Conservation (phyloP, 1,140 invertebrate genomes). For the Himalopsyche phryganea region DNA sequence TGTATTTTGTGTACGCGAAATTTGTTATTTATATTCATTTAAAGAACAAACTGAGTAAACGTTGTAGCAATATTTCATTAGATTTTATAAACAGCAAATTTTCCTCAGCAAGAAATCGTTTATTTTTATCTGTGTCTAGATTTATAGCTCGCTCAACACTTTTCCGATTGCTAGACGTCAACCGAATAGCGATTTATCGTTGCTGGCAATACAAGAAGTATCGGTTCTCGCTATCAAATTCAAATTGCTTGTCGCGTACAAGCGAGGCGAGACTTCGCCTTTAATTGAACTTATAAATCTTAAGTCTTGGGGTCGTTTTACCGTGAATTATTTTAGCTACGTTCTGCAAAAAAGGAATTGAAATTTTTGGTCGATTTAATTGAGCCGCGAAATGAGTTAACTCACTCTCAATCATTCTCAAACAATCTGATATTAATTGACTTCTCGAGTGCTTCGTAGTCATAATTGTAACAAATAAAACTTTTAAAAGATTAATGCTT, state of each 20-base stretch:
- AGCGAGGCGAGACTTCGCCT: not conserved
- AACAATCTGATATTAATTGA: too few relatives aligned
- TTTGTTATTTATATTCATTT: too few relatives aligned
- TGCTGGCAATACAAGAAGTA: not conserved
- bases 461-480: too few relatives aligned
- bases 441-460: too few relatives aligned
- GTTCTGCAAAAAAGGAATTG: too few relatives aligned
- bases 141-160: conserved; percentile 28
- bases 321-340: too few relatives aligned
- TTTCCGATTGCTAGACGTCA: conserved; percentile 28
- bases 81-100: not conserved
- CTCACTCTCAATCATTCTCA: too few relatives aligned
- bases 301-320: not conserved
- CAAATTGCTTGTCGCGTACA: conserved; percentile 25
- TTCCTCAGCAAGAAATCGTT: conserved; percentile 1
- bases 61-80: conserved; percentile 9
- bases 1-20: too few relatives aligned
- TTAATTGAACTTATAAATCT: conserved; percentile 34
- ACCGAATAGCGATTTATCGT: conserved; percentile 21
- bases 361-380: too few relatives aligned
- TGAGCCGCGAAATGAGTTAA: too few relatives aligned
- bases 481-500: too few relatives aligned
- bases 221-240: conserved; percentile 21
- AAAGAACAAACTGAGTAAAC: too few relatives aligned
- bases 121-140: conserved; percentile 19